Conservation (phyloP, 2,888 invertebrate species). For the Tetheella fluctuosa region DNA sequence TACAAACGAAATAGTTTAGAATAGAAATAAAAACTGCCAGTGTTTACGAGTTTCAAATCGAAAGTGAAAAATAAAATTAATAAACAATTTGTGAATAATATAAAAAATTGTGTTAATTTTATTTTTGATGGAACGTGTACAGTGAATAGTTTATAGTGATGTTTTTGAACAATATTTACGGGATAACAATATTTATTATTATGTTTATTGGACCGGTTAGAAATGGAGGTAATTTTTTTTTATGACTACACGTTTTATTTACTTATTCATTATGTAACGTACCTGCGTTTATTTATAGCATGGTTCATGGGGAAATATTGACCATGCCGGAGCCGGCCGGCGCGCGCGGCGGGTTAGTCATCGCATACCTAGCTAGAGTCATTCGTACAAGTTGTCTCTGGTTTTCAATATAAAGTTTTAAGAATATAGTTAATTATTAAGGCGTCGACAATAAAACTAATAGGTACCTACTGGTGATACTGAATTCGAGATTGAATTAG, state of each 20-base stretch:
- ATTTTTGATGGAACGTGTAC: slow-evolving; percentile 17
- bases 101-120: background rate
- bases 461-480: too few relatives aligned
- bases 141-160: slow-evolving; percentile 53
- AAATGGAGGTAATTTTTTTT: slow-evolving; percentile 76
- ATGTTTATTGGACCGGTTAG: slow-evolving; percentile 58
- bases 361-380: background rate
- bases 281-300: background rate
- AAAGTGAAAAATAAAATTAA: background rate
- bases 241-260: too few relatives aligned
- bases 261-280: background rate
- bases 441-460: too few relatives aligned
- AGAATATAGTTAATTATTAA: too few relatives aligned
- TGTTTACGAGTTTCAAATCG: background rate
- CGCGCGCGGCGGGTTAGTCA: background rate
- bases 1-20: background rate
- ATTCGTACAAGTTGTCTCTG: background rate
- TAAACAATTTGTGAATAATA: too few relatives aligned
- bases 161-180: slow-evolving; percentile 60
- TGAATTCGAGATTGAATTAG: too few relatives aligned
- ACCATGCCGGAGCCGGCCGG: background rate
- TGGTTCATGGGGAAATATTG: slow-evolving; percentile 4
- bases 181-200: slow-evolving; percentile 55
- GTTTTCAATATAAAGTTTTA: background rate
- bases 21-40: background rate